Evolutionary conservation across 2,797 vertebrate species (phyloP).

Genomic region (Capromys pilorides): DNA sequence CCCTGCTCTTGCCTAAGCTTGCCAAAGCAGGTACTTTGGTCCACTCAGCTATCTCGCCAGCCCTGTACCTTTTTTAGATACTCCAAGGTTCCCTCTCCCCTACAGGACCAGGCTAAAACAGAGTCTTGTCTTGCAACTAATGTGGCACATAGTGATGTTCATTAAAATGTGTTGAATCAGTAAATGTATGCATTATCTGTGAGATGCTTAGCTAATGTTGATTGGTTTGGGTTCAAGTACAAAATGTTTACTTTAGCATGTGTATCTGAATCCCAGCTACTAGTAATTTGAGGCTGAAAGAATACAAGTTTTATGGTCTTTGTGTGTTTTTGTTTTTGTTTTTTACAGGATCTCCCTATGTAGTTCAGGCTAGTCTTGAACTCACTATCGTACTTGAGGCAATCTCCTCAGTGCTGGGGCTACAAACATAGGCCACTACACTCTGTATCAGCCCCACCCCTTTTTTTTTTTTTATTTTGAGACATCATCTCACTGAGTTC

Average conservation of each 20-base stretch:
- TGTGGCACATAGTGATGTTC: background rate
- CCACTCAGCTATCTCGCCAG: too few species aligned
- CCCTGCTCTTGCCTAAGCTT: too few species aligned
- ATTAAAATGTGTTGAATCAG: background rate
- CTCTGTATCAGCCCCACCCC: background rate
- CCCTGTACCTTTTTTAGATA: background rate
- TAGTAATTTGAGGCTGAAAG: background rate
- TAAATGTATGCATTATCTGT: background rate
- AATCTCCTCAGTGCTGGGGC: background rate
- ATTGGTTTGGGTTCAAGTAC: background rate
- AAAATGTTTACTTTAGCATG: background rate
- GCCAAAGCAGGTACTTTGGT: too few species aligned
- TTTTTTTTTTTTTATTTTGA: background rate
- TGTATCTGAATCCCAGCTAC: background rate
- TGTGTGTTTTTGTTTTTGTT: background rate
- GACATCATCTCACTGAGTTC: background rate
- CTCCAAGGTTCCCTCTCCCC: background rate
- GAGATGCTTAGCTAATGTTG: background rate
- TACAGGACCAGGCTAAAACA: background rate
- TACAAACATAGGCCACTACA: background rate
- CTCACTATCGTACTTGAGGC: background rate
- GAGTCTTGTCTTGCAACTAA: background rate
- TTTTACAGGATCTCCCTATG: background rate
- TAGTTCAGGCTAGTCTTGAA: background rate
- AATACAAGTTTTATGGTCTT: background rate